These are phyloP conservation scores for Chrysomallon squamiferum DNA, from an alignment of 1,140 invertebrate species.

Conservation along the genomic window DNA sequence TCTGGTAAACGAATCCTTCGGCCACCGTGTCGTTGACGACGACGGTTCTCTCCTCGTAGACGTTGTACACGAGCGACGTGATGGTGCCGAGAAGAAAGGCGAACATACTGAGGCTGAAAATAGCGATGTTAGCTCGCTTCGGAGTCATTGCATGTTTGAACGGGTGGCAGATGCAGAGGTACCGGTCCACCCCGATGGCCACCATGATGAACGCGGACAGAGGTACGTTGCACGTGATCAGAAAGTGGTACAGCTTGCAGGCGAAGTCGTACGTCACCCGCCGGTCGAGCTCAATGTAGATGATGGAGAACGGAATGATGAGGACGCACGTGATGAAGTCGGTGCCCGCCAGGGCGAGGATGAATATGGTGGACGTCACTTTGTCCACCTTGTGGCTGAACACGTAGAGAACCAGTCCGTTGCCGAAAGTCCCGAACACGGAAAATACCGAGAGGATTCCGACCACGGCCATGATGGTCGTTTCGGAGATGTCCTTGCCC, in stretches of 20 bases:
- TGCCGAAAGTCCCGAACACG: slow-evolving; percentile 55
- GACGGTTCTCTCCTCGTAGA: slow-evolving; percentile 18
- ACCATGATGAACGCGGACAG: slow-evolving; percentile 61
- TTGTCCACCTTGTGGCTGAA: slow-evolving; percentile 58
- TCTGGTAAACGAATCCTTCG: background rate
- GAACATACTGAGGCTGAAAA: slow-evolving; percentile 42
- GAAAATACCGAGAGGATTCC: slow-evolving; percentile 33
- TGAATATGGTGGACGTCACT: slow-evolving; percentile 58
- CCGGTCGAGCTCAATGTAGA: slow-evolving; percentile 36
- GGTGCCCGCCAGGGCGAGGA: slow-evolving; percentile 54
- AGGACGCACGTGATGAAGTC: slow-evolving; percentile 55
- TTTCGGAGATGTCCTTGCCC: background rate
- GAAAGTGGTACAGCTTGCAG: slow-evolving; percentile 58
- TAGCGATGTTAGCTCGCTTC: slow-evolving; percentile 44
- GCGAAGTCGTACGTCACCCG: slow-evolving; percentile 38
- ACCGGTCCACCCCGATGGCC: slow-evolving; percentile 61
- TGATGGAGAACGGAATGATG: slow-evolving; percentile 54
- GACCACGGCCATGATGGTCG: slow-evolving; percentile 11
- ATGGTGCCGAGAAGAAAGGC: slow-evolving; percentile 50
- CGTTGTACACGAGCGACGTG: slow-evolving; percentile 43
- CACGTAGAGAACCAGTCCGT: slow-evolving; percentile 59
- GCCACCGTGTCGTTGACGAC: background rate
- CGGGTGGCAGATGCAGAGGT: slow-evolving; percentile 62
- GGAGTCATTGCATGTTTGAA: slow-evolving; percentile 53
- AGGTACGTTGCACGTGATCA: slow-evolving; percentile 57